Percentiles rank a stretch among this genome's conserved stretches.
These are phyloP conservation scores for Meliscaeva auricollis DNA, from an alignment of 2,888 invertebrate genomes.

Conservation along the genomic window DNA sequence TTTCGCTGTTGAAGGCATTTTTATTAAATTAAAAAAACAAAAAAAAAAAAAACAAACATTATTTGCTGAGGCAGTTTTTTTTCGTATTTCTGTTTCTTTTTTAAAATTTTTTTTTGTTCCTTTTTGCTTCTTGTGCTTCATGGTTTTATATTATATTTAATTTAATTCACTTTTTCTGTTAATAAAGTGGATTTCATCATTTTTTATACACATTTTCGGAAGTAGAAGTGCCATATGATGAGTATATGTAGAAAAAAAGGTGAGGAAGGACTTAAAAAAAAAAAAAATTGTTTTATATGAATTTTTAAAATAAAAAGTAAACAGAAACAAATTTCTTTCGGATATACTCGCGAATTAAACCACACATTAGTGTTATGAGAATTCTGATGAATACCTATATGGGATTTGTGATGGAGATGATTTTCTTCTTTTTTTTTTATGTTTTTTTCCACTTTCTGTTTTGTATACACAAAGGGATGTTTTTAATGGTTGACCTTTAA, in stretches of 20 bases:
- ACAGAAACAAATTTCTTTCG: not conserved
- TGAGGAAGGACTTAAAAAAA: constrained; percentile 21
- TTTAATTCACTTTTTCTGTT: constrained; percentile 73
- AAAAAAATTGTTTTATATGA: constrained; percentile 39
- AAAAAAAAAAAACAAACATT: constrained; percentile 58
- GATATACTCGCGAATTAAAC: constrained; percentile 52
- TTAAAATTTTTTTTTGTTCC: constrained; percentile 1
- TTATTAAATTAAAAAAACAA: constrained; percentile 71
- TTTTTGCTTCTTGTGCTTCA: constrained; percentile 25
- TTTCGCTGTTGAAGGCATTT: constrained; percentile 57
- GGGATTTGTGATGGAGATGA: constrained; percentile 25
- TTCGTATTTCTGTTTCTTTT: not conserved
- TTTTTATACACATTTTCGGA: constrained; percentile 6
- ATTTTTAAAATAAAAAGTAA: constrained; percentile 25
- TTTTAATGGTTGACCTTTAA: constrained; percentile 29
- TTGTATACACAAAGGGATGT: constrained; percentile 1
- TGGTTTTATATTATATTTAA: constrained; percentile 51
- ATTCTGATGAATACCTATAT: constrained; percentile 52
- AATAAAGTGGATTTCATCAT: constrained; percentile 57
- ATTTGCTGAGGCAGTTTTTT: constrained; percentile 59
- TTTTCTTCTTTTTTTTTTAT: no score
- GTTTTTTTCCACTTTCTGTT: constrained; percentile 10
- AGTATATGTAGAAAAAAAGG: not conserved
- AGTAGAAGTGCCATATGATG: constrained; percentile 13
- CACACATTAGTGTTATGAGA: constrained; percentile 75